These are phyloP conservation scores for Steatornis caripensis DNA, from an alignment of 2,113 vertebrate species.

Conservation along the genomic window DNA sequence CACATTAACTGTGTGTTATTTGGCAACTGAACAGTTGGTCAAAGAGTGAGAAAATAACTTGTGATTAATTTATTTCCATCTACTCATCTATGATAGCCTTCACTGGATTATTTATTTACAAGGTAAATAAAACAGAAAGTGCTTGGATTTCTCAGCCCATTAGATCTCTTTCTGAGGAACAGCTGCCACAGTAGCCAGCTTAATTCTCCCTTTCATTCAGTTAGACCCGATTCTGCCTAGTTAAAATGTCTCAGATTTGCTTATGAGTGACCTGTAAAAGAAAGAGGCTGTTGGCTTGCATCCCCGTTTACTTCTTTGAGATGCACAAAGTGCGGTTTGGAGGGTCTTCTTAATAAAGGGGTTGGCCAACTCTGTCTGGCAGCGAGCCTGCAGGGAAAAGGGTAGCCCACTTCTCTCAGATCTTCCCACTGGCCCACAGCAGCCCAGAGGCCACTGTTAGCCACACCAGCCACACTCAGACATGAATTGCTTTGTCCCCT, in stretches of 20 bases:
- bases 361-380: neutral
- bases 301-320: neutral
- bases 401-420: neutral
- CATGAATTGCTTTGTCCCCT: neutral
- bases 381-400: neutral
- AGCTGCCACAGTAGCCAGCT: neutral
- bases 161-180: neutral
- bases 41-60: neutral
- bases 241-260: neutral
- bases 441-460: neutral
- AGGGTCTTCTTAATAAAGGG: neutral
- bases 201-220: neutral
- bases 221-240: neutral
- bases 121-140: neutral
- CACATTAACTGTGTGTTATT: neutral
- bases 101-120: neutral
- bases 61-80: neutral
- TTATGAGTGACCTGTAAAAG: neutral
- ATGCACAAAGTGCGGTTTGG: neutral
- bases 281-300: neutral
- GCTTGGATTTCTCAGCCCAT: neutral
- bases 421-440: neutral
- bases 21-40: neutral
- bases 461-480: neutral
- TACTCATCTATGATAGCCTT: neutral